Conservation (phyloP, 2,888 invertebrate genomes). For the Bembecia ichneumoniformis region DNA sequence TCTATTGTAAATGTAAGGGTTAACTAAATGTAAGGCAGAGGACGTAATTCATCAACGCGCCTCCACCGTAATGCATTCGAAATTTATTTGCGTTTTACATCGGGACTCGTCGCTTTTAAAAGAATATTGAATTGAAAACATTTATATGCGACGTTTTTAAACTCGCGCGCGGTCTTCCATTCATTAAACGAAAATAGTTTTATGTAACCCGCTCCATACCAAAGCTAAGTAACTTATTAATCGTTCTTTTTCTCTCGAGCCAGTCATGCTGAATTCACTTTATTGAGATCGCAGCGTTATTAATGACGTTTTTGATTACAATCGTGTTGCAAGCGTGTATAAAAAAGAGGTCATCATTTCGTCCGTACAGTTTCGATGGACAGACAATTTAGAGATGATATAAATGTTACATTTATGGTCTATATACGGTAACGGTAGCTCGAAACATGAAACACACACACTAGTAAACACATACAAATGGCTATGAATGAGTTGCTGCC, state of each 20-base stretch:
- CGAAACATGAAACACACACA: conserved; percentile 21
- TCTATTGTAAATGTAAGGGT: conserved; percentile 33
- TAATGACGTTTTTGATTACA: conserved; percentile 36
- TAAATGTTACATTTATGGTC: conserved; percentile 16
- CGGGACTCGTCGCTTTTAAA: conserved; percentile 34
- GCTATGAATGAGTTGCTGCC: conserved; percentile 60
- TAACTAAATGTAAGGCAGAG: conserved; percentile 28
- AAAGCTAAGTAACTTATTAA: conserved; percentile 6
- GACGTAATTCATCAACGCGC: conserved; percentile 54
- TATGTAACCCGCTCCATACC: conserved; percentile 13
- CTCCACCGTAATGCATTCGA: conserved; percentile 49
- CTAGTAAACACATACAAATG: conserved; percentile 9
- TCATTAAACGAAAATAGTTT: conserved; percentile 38
- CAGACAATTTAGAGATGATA: conserved; percentile 32
- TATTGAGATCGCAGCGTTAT: conserved; percentile 33
- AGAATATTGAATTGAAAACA: conserved; percentile 39
- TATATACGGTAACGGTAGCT: conserved; percentile 39
- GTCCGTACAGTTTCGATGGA: conserved; percentile 30
- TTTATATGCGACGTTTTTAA: conserved; percentile 29
- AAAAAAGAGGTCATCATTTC: conserved; percentile 41
- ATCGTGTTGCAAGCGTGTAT: conserved; percentile 30
- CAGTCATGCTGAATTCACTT: conserved; percentile 24
- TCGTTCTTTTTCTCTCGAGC: conserved; percentile 15
- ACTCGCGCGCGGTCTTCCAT: conserved; percentile 21
- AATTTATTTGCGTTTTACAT: conserved; percentile 64